These are phyloP conservation scores for Erebia ligea DNA, from an alignment of 2,888 invertebrate genomes.

Conservation along the genomic window DNA sequence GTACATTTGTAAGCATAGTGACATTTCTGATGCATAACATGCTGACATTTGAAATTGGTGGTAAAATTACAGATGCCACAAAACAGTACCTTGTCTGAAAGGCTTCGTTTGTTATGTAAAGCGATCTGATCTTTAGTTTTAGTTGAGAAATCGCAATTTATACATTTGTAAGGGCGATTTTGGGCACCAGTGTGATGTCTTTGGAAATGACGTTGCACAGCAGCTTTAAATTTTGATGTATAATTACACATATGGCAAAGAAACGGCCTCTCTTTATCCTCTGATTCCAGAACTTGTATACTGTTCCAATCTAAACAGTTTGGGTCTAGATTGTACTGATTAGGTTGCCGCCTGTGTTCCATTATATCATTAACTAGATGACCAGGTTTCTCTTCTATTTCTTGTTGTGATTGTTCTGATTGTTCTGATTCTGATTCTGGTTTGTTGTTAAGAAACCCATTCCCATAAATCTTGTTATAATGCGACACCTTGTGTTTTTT, in stretches of 20 bases:
- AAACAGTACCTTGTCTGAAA: conserved; percentile 43
- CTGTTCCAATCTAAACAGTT: conserved; percentile 58
- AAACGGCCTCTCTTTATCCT: conserved; percentile 56
- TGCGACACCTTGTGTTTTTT: conserved; percentile 58
- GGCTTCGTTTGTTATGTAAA: conserved; percentile 64
- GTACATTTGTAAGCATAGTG: conserved; percentile 61
- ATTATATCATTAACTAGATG: conserved; percentile 18
- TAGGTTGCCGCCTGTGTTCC: conserved; percentile 38
- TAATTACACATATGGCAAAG: conserved; percentile 62
- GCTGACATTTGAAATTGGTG: conserved; percentile 61
- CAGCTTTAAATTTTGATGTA: conserved; percentile 62
- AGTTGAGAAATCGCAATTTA: conserved; percentile 65
- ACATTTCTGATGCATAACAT: conserved; percentile 58
- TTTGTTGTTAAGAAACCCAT: conserved; percentile 25
- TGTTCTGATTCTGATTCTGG: conserved; percentile 2
- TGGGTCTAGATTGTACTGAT: conserved; percentile 56
- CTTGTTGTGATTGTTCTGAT: conserved; percentile 42
- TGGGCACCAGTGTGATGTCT: conserved; percentile 60
- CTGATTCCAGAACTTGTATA: conserved; percentile 59
- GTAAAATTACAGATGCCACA: conserved; percentile 56
- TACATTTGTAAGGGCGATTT: conserved; percentile 62
- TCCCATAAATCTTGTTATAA: conserved; percentile 43
- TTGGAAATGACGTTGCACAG: conserved; percentile 67
- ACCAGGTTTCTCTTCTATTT: conserved; percentile 28
- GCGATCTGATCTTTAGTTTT: conserved; percentile 70